Evolutionary conservation across 2,797 vertebrate genomes (phyloP).

Genomic region (Acanthurus lineatus): DNA sequence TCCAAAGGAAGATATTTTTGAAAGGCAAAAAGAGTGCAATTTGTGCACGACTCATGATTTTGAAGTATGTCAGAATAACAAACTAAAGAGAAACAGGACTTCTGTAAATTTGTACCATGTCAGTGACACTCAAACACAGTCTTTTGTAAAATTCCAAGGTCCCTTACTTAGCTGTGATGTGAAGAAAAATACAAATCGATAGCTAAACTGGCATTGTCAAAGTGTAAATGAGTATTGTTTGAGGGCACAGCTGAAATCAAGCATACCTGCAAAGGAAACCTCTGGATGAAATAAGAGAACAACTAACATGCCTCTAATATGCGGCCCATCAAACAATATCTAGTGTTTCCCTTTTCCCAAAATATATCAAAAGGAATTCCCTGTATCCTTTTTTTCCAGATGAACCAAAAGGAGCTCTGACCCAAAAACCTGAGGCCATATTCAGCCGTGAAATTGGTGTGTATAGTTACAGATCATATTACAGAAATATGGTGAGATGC

Average conservation of each 20-base stretch:
- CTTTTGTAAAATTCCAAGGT: slow-evolving; percentile 24
- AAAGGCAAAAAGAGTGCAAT: not conserved
- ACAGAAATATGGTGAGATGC: not conserved
- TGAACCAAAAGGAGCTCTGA: not conserved
- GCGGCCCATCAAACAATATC: not conserved
- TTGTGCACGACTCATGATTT: not conserved
- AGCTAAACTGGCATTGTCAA: slow-evolving; percentile 34
- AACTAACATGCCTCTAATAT: not conserved
- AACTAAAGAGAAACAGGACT: slow-evolving; percentile 10
- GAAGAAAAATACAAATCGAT: slow-evolving; percentile 41
- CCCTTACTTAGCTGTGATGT: slow-evolving; percentile 23
- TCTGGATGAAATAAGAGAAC: slow-evolving; percentile 26
- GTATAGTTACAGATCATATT: slow-evolving; percentile 15
- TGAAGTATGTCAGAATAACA: slow-evolving; percentile 5
- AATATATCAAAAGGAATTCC: slow-evolving; percentile 13
- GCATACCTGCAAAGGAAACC: slow-evolving; percentile 28
- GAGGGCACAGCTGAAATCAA: slow-evolving; percentile 34
- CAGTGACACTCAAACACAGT: slow-evolving; percentile 29
- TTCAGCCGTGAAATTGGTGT: not conserved
- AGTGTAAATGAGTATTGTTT: slow-evolving; percentile 27
- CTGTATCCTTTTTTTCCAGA: not conserved
- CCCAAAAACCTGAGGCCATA: not conserved
- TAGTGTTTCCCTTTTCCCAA: not conserved
- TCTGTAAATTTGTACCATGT: slow-evolving; percentile 17
- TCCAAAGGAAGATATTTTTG: not conserved